Percentiles rank a stretch among this genome's conserved stretches.
phyloP scores from a whole-genome alignment of 2,888 invertebrate genomes.

The Apamea epomidion region DNA sequence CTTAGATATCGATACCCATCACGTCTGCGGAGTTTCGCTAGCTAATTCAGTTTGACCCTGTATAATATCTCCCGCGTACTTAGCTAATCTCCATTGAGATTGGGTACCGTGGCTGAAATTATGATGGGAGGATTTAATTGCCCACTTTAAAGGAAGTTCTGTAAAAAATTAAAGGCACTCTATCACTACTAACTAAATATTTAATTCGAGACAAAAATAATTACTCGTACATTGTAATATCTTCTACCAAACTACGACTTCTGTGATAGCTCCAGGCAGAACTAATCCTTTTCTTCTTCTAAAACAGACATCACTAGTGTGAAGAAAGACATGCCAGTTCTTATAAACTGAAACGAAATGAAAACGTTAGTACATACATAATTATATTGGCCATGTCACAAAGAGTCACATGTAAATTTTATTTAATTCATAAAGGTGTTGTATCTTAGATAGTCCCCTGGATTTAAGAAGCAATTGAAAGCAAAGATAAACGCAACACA shows the following conservation, averaged over 20 bases:
- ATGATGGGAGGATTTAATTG: not conserved
- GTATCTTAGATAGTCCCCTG: too few relatives aligned
- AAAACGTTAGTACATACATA: too few relatives aligned
- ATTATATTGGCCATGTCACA: too few relatives aligned
- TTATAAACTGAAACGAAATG: slow-evolving; percentile 84
- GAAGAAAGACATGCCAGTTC: slow-evolving; percentile 86
- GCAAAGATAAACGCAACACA: too few relatives aligned
- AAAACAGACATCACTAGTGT: slow-evolving; percentile 86
- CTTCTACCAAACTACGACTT: not conserved
- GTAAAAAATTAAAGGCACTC: not conserved
- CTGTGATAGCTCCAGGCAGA: accelerated
- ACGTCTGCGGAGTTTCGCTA: too few relatives aligned
- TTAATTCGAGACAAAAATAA: not conserved
- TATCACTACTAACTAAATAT: not conserved
- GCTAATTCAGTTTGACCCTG: too few relatives aligned
- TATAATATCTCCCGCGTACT: too few relatives aligned
- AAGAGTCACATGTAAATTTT: too few relatives aligned
- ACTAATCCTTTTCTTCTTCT: slow-evolving; percentile 71
- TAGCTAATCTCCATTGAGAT: too few relatives aligned
- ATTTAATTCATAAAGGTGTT: too few relatives aligned
- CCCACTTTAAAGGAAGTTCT: not conserved
- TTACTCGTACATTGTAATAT: not conserved
- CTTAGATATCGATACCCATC: too few relatives aligned
- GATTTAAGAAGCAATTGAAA: too few relatives aligned
- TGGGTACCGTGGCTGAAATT: not conserved